Conservation (phyloP, 2,113 vertebrate genomes). For the Sylvia atricapilla region DNA sequence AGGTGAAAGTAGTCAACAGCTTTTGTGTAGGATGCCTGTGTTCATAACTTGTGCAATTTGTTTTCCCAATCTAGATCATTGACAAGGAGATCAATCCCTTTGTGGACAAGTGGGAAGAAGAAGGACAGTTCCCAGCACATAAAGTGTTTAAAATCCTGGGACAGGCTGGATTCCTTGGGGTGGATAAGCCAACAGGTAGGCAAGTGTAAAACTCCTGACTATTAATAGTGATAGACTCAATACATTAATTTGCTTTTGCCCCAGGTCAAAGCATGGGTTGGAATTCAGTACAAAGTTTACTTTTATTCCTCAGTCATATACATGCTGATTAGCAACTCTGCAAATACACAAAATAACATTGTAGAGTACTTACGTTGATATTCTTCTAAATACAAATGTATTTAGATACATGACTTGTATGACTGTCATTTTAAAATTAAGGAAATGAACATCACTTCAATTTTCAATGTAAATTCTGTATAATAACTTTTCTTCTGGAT, state of each 20-base stretch:
- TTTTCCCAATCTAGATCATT: slow-evolving; percentile 73
- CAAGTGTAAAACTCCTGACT: background rate
- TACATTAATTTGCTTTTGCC: background rate
- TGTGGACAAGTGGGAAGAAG: slow-evolving; percentile 84
- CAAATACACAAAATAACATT: background rate
- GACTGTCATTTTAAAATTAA: background rate
- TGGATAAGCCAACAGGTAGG: slow-evolving; percentile 80
- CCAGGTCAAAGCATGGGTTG: background rate
- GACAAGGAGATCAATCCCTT: slow-evolving; percentile 84
- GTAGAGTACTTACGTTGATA: background rate
- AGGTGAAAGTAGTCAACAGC: background rate
- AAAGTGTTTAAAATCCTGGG: slow-evolving; percentile 83
- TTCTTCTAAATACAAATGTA: background rate
- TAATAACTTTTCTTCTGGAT: background rate
- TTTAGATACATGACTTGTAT: background rate
- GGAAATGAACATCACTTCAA: background rate
- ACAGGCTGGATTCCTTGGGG: slow-evolving; percentile 79
- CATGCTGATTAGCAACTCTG: background rate
- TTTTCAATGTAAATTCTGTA: background rate
- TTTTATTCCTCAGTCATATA: background rate
- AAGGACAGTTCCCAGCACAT: slow-evolving; percentile 80
- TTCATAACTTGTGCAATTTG: background rate
- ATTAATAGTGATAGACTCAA: background rate
- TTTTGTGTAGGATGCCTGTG: background rate
- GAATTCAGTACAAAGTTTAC: background rate